These are phyloP conservation scores for Melikaiella ostensackeni DNA, from an alignment of 2,888 invertebrate genomes.

Conservation along the genomic window DNA sequence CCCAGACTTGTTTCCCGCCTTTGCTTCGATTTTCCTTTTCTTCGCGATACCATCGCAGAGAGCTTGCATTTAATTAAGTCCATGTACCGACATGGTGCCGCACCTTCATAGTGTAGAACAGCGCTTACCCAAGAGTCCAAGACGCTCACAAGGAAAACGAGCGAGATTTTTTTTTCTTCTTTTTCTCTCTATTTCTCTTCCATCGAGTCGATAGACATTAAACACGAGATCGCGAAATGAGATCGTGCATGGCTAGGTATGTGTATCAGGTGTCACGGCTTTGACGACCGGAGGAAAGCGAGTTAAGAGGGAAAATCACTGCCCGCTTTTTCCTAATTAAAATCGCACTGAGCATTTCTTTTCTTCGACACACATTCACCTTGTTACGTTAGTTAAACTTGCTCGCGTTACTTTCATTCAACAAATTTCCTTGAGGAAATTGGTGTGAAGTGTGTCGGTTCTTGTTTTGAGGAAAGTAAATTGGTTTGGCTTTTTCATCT, in stretches of 20 bases:
- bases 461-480: conserved; percentile 1
- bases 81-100: conserved; percentile 55
- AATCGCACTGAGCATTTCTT: conserved; percentile 19
- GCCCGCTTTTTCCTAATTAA: conserved; percentile 34
- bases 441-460: conserved; percentile 29
- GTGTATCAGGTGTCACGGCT: conserved; percentile 57
- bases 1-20: conserved; percentile 47
- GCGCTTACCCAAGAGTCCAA: conserved; percentile 52
- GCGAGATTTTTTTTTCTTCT: conserved; percentile 2
- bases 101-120: conserved; percentile 50
- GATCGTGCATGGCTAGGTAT: conserved; percentile 54
- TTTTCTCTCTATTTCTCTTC: conserved; percentile 47
- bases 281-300: conserved; percentile 53
- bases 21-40: conserved; percentile 64
- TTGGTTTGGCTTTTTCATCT: conserved; percentile 15
- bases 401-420: conserved; percentile 37
- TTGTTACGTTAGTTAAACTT: conserved; percentile 34
- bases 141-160: conserved; percentile 43
- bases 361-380: conserved; percentile 38
- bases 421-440: conserved; percentile 32
- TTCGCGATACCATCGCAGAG: conserved; percentile 64
- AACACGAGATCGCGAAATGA: conserved; percentile 43
- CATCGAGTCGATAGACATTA: conserved; percentile 51
- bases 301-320: conserved; percentile 54
- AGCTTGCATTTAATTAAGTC: conserved; percentile 63